Conservation (phyloP, 2,888 invertebrate genomes). For the Gnatocerus cornutus region DNA sequence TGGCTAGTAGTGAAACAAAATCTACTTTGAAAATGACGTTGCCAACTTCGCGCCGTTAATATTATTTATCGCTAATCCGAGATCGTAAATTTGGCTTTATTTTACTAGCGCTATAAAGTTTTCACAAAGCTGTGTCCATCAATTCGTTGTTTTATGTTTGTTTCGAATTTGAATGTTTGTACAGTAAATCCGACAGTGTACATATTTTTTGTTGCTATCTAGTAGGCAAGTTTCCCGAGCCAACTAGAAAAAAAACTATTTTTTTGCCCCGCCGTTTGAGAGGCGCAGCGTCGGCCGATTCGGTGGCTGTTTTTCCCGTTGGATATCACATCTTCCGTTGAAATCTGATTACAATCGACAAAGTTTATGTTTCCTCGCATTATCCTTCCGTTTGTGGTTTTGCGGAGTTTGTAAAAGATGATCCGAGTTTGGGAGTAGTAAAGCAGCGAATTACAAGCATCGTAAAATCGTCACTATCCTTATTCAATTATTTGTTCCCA, state of each 20-base stretch:
- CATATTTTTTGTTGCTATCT: too few relatives aligned
- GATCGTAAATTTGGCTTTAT: constrained; percentile 5
- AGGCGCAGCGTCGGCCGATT: too few relatives aligned
- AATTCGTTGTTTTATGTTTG: constrained; percentile 2
- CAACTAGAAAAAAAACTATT: too few relatives aligned
- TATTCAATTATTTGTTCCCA: constrained; percentile 23
- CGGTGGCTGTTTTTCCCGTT: not conserved
- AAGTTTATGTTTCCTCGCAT: constrained; percentile 19
- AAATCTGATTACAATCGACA: constrained; percentile 22
- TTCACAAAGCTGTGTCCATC: not conserved
- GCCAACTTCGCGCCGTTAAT: not conserved
- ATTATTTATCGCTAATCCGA: constrained; percentile 1
- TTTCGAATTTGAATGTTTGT: too few relatives aligned
- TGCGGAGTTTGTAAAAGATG: constrained; percentile 22
- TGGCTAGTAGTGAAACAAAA: not conserved
- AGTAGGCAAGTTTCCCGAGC: too few relatives aligned
- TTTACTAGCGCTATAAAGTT: not conserved
- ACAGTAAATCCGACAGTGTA: too few relatives aligned
- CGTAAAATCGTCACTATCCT: constrained; percentile 17
- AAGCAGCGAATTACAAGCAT: constrained; percentile 22
- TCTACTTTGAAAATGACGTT: not conserved
- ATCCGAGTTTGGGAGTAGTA: constrained; percentile 29
- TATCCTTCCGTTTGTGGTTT: constrained; percentile 34
- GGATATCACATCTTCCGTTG: not conserved
- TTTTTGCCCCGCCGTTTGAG: too few relatives aligned